A percentile compares a stretch with the other conserved stretches of the same genome.
Conservation (phyloP, 2,797 vertebrate species). For the Philypnodon macrostomus region DNA sequence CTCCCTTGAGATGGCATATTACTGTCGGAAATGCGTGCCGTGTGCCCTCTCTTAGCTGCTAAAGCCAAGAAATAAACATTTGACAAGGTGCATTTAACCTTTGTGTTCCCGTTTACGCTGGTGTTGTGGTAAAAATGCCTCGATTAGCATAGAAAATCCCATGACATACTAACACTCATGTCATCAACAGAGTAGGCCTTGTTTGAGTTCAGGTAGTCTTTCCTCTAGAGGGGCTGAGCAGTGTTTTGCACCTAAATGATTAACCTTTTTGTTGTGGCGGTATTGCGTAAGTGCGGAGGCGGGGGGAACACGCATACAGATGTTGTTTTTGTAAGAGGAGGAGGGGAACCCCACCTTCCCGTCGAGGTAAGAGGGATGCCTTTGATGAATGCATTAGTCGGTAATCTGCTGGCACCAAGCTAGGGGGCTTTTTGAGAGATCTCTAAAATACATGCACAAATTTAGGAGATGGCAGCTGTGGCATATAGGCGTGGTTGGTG, state of each 20-base stretch:
- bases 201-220: conserved; percentile 25
- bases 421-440: no score
- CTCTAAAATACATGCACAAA: no score
- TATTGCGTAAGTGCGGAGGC: conserved; percentile 49
- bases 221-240: conserved; percentile 24
- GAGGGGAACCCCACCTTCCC: conserved; percentile 53
- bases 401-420: conserved; percentile 62
- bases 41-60: conserved; percentile 1
- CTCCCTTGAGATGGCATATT: no score
- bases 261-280: not conserved
- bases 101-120: conserved; percentile 1
- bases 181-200: conserved; percentile 23
- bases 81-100: conserved; percentile 13
- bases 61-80: conserved; percentile 8
- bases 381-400: conserved; percentile 65
- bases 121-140: not conserved
- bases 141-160: conserved; percentile 6
- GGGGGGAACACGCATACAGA: conserved; percentile 49
- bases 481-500: no score
- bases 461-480: no score
- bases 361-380: conserved; percentile 65
- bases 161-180: conserved; percentile 19
- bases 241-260: no score
- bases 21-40: no score
- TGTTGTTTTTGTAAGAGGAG: conserved; percentile 36